These are phyloP conservation scores for Syngnathoides biaculeatus DNA, from an alignment of 2,113 vertebrate species.

Conservation along the genomic window DNA sequence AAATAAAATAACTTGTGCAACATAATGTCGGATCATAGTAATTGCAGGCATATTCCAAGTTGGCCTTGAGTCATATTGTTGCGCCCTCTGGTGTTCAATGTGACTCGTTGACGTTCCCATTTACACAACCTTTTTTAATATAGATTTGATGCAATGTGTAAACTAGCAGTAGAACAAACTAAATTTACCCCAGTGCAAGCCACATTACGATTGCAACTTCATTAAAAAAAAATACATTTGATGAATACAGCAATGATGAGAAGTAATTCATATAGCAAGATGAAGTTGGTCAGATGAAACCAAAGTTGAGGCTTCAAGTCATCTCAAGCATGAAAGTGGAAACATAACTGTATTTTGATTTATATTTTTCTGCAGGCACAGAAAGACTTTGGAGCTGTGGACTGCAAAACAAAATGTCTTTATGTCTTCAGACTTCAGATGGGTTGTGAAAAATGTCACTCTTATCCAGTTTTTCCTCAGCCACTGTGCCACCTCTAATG, in stretches of 20 bases:
- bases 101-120: background rate
- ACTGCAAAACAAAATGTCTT: too few species aligned
- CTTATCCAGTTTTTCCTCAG: too few species aligned
- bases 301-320: too few species aligned
- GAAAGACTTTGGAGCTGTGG: too few species aligned
- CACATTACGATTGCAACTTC: background rate
- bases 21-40: too few species aligned
- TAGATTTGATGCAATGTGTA: background rate
- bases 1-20: too few species aligned
- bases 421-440: too few species aligned
- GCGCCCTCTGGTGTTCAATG: constrained; percentile 42
- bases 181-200: background rate
- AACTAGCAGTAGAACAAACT: background rate
- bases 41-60: background rate
- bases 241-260: background rate
- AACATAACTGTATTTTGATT: too few species aligned
- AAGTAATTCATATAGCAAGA: background rate
- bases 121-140: background rate
- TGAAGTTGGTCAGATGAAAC: background rate
- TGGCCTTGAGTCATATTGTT: background rate
- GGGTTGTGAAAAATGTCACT: too few species aligned
- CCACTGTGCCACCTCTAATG: too few species aligned
- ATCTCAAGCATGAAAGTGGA: too few species aligned
- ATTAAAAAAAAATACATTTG: background rate
- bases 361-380: too few species aligned